Conservation (phyloP, 2,797 vertebrate genomes). For the Sebastes alutus region DNA sequence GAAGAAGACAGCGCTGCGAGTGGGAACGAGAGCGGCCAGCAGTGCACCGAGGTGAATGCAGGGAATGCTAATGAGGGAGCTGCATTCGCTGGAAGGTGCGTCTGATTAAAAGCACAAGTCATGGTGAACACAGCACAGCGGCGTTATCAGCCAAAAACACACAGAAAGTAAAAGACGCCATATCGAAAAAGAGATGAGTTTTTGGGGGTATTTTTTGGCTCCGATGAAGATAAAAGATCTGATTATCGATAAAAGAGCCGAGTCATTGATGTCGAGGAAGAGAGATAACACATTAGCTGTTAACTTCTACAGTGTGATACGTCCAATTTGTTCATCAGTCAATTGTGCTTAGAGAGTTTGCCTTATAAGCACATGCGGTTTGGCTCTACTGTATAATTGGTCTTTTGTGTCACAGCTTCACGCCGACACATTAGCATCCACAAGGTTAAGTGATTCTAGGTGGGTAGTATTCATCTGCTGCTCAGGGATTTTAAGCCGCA, state of each 20-base stretch:
- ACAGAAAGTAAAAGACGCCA: constrained; percentile 14
- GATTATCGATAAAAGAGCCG: constrained; percentile 48
- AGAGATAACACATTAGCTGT: not conserved
- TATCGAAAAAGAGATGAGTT: not conserved
- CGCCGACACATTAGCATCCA: not conserved
- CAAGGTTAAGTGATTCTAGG: constrained; percentile 27
- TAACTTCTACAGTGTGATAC: not conserved
- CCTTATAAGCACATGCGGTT: not conserved
- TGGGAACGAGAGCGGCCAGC: constrained; percentile 49
- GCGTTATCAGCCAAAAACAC: constrained; percentile 65
- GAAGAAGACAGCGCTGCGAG: constrained; percentile 56
- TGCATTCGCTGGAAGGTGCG: constrained; percentile 51
- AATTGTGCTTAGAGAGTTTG: not conserved
- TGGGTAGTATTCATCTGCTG: not conserved
- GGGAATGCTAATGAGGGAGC: constrained; percentile 63
- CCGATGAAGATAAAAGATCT: constrained; percentile 58
- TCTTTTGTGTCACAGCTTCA: constrained; percentile 1
- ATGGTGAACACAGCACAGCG: constrained; percentile 28
- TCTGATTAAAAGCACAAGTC: constrained; percentile 67
- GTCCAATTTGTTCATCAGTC: not conserved
- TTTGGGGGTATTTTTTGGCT: constrained; percentile 43
- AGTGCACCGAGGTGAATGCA: constrained; percentile 40
- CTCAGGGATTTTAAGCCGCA: not conserved
- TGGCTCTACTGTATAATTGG: not conserved
- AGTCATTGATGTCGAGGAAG: constrained; percentile 2